Evolutionary conservation across 2,113 vertebrate genomes (phyloP), one percentile per base, ranked within the genome.

Genomic region (Paradoxurus hermaphroditus): DNA sequence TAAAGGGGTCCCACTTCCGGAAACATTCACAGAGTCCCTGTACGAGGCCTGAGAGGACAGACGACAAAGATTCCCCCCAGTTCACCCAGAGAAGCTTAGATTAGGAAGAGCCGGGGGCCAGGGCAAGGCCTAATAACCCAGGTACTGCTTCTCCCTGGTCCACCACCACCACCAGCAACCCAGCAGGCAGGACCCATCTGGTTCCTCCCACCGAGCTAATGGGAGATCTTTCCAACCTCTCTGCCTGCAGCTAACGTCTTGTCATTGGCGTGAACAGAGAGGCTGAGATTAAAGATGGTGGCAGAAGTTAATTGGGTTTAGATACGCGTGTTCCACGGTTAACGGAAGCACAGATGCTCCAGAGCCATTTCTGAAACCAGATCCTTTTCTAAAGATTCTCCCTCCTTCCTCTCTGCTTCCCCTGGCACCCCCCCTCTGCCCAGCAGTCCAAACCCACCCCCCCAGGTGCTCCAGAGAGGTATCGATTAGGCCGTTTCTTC

Each of bases 401-500:
- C 34, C n/a, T 8, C 2, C 63, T 81, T 84, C 70, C 51, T 56
- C 19, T 83, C 93, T 0, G 73, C 78, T 3, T 3, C 63, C 77
- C 89, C n/a, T n/a, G n/a, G n/a, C n/a, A n/a, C 44, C 34, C 59
- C 11, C 14, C 25, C 56, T 36, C 9, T 18, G 39, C 62, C 29
- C 34, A n/a, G 31, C 27, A 51, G 13, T 0, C 41, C 0, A 4
- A n/a, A n/a, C n/a, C 78, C 34, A 23, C 36, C 90, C 94, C 90
- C 94, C 81, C 41, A 3, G 90, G 19, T 82, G 36, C 97, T 86
- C 91, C 77, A 7, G 75, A 97, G 84, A 63, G 84, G 63, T 31
- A 97, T 89, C 1, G 78, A 97, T 93, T 94, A 83, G 39, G 68
- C 82, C 90, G 90, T 27, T 59, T 96, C 95, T 96, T 91, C 27